Evolutionary conservation across 2,888 invertebrate species (phyloP), one percentile per base, ranked within the genome.

Genomic region (Apotomis turbidana): DNA sequence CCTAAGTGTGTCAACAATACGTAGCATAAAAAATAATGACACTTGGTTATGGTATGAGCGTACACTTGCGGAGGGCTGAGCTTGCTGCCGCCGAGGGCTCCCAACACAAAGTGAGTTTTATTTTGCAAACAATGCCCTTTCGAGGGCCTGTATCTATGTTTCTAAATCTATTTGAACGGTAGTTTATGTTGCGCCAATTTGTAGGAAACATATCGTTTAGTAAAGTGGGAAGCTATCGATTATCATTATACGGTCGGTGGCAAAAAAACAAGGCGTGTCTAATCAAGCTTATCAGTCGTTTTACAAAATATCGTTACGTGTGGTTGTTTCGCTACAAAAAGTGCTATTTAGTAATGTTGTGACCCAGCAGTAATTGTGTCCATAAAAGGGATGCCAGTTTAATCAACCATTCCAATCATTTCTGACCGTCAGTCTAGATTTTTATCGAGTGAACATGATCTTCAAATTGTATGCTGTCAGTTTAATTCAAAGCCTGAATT

Each of bases 71-170:
- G 55, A 57, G 27, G 12, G 66, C 55, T n/a, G 44, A 64, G 38
- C 15, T 4, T 9, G 41, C 46, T 46, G 55, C 61, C 46, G 44
- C 9, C 54, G 46, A 10, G 3, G 46, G 13, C 49, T 46, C 54
- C 36, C 74, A 68, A 69, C 76, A 2, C 8, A 49, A 49, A 3
- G 76, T 81, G 81, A 76, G 82, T 83, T 70, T 74, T 74, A 71
- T 67, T 71, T 66, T 64, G 67, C 69, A 69, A 73, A 71, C 74
- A 71, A 71, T 70, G 60, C 70, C 70, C 59, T 69, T 73, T 66
- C 62, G 49, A 60, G 15, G 49, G 60, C 59, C 52, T 57, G 54
- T 73, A 75, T 75, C 74, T 71, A 68, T 63, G 61, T 57, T 52
- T 51, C 61, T 51, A 51, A 51, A 71, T 68, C 67, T 61, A 55